Base-by-base conservation (phyloP, 2,888 invertebrate species). In the Harpalus rufipes region DNA sequence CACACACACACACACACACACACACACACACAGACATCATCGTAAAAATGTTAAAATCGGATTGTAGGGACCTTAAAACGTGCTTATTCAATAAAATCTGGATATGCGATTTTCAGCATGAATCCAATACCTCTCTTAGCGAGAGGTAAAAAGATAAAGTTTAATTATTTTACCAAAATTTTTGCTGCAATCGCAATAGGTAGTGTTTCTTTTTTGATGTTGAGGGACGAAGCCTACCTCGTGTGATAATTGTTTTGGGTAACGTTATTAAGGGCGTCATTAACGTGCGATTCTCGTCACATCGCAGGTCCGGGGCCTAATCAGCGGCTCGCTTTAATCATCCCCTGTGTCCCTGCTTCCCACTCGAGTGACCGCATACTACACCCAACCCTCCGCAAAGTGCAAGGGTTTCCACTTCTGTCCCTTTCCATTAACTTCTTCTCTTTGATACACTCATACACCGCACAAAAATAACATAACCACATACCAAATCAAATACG, bases 321-420 rank as follows among this genome's bases (percentile, higher is more conserved):
- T 82, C 82, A 82, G 72, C 82, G 72, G 72, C 82, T 82, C 82
- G 82, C 82, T 82, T 82, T 82, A 82, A 82, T 82, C 82, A 82
- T 82, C 63, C 82, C 82, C 82, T 51, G 44, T 12, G 44, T 51
- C 44, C 44, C 44, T 51, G 44, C 44, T 51, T 8, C 44, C 44
- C 72, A 12, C 72, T 44, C 41, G 12, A 51, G 81, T 61, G 59
- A 79, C 79, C 79, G 61, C 59, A 59, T 58, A 78, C 59, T 12
- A 68, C 32, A 39, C 61, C 7, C 61, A n/a, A 65, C 68, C 68
- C 68, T 68, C 32, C 68, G 39, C 72, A 74, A 74, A 74, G 72
- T 74, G 72, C 72, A 74, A 74, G 72, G 72, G 72, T 41, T 74
- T 74, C 41, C 41, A 41, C 41, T 74, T 41, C 41, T 41, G 72